phyloP scores from a whole-genome alignment of 2,113 vertebrate genomes.

The Amphiprion ocellaris region DNA sequence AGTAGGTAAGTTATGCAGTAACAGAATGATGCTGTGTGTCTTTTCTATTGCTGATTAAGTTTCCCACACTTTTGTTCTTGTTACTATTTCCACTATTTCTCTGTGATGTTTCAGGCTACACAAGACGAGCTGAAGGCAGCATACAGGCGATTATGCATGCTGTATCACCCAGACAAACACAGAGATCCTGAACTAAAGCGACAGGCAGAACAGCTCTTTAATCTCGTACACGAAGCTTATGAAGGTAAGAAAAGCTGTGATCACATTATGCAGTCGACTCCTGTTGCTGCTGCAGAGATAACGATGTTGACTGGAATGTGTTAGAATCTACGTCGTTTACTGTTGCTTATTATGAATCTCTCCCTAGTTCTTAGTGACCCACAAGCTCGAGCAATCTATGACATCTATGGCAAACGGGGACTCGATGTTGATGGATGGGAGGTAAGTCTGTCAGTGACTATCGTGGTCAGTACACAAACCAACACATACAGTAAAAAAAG shows the following conservation, averaged over 20 bases:
- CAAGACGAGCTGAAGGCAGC: conserved; percentile 96
- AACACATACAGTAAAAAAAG: neutral
- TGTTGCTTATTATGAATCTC: conserved; percentile 13
- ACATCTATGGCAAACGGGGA: conserved; percentile 97
- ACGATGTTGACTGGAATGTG: neutral
- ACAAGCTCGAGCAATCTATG: conserved; percentile 97
- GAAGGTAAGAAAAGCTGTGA: conserved; percentile 87
- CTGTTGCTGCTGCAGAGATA: neutral
- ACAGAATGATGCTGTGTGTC: neutral
- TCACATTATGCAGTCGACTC: neutral
- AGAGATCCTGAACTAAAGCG: conserved; percentile 94
- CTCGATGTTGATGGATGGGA: conserved; percentile 99
- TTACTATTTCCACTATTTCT: neutral
- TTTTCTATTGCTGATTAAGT: neutral
- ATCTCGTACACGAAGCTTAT: conserved; percentile 97
- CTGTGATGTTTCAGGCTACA: conserved; percentile 86
- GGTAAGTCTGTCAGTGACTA: conserved; percentile 83
- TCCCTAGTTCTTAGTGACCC: conserved; percentile 94
- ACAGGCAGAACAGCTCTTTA: conserved; percentile 95
- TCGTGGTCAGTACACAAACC: neutral
- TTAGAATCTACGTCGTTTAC: neutral
- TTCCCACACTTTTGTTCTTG: neutral
- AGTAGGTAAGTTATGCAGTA: neutral
- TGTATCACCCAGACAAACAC: conserved; percentile 99
- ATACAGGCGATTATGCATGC: conserved; percentile 96